Base-by-base conservation (phyloP, 2,113 vertebrate genomes). In the Eulemur macaco region DNA sequence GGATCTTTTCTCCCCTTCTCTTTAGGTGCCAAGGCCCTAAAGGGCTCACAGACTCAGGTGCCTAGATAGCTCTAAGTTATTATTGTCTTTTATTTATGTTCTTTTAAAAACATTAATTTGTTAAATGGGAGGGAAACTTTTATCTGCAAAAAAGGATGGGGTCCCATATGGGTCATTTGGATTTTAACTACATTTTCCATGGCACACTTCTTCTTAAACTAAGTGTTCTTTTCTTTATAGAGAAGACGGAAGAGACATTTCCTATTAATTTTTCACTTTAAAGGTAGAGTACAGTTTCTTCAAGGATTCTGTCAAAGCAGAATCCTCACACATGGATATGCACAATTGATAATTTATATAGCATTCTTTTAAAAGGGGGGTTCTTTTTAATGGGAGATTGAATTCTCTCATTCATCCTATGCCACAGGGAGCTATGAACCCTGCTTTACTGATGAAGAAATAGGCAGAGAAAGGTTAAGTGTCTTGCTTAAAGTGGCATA, bases 41-140 rank as follows among this genome's bases (percentile, higher is more conserved):
- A 78, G 96, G 95, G 84, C 81, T 95, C 76, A 82, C 31, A 95
- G 98, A 96, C 96, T 89, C 89, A 97, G 96, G 95, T 96, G 96
- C 91, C 84, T 84, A 82, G 86, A 92, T 25, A 89, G 93, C 29
- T 71, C 50, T 66, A 71, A 85, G 84, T 95, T 96, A 97, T 96
- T 96, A 54, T 91, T 96, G 60, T 68, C 29, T 85, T 97, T 97
- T 94, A 96, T 96, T 95, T 96, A 85, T 92, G 86, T 81, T 91
- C 52, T 78, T 81, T 89, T 95, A 69, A 69, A 63, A 63, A 63
- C 60, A 90, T 74, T 87, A 96, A 96, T 96, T 96, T 93, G 84
- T 84, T 96, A 89, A 96, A 68, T 54, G 45, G 73, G 54, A 97
- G 84, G 63, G 86, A 93, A 93, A 83, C 88, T 94, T 91, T 84